Percentiles rank a stretch among this genome's conserved stretches.
These are phyloP conservation scores for Paratrypauchen microcephalus DNA, from an alignment of 2,797 vertebrate genomes.

Conservation along the genomic window DNA sequence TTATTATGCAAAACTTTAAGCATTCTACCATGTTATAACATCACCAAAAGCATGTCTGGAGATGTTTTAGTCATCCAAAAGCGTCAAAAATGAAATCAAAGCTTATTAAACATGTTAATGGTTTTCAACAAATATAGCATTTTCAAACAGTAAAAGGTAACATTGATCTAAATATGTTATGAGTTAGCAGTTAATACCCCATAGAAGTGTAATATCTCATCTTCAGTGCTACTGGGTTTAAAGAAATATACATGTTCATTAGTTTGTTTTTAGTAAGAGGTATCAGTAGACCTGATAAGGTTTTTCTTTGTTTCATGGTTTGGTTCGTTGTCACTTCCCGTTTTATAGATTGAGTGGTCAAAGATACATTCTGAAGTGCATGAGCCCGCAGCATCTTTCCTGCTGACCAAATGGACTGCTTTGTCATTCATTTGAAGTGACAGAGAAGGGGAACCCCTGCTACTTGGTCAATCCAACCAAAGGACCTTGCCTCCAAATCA, in stretches of 20 bases:
- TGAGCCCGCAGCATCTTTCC: slow-evolving; percentile 25
- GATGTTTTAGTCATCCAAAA: no score
- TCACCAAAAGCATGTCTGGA: no score
- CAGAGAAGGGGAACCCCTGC: slow-evolving; percentile 34
- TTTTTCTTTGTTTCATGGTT: not conserved
- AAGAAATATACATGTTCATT: not conserved
- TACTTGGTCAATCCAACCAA: slow-evolving; percentile 52
- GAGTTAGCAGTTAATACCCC: no score
- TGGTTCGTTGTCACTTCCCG: not conserved
- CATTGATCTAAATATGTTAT: no score
- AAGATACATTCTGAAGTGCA: not conserved
- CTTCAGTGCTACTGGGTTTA: not conserved
- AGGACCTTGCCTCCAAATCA: slow-evolving; percentile 47
- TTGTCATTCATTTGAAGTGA: slow-evolving; percentile 57
- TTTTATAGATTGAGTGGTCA: not conserved
- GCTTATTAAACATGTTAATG: no score
- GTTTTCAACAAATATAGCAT: no score
- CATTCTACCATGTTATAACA: no score
- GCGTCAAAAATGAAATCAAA: no score
- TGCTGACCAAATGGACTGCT: slow-evolving; percentile 40
- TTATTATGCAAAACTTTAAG: no score
- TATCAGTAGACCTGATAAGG: not conserved
- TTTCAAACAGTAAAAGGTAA: no score
- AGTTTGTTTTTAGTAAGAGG: not conserved
- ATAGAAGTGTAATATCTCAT: no score